Conservation (phyloP, 2,113 vertebrate species). For the Peromyscus leucopus region DNA sequence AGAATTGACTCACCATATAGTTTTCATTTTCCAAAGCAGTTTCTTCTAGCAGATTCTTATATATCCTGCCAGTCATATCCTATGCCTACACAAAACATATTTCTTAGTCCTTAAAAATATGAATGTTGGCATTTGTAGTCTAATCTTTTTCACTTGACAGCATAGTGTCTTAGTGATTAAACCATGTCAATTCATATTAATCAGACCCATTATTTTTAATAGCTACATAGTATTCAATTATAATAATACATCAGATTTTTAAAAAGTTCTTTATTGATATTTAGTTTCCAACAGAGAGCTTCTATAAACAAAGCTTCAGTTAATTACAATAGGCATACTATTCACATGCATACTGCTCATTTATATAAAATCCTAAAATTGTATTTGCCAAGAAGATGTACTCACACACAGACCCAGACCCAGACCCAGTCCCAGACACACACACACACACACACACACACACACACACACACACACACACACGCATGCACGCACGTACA, state of each 20-base stretch:
- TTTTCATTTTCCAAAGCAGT: background rate
- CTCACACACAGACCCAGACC: background rate
- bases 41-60: background rate
- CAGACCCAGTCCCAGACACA: background rate
- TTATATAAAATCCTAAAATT: background rate
- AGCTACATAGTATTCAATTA: background rate
- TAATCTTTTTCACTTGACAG: background rate
- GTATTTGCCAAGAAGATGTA: background rate
- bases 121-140: background rate
- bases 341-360: background rate
- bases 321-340: background rate
- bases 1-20: no score
- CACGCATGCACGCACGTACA: no score
- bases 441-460: background rate
- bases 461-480: background rate
- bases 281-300: background rate
- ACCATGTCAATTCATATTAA: background rate
- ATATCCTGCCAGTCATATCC: background rate
- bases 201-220: background rate
- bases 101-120: background rate
- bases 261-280: background rate
- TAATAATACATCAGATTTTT: background rate
- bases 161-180: background rate
- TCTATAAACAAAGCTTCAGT: background rate
- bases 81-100: background rate